These are phyloP conservation scores for Melanotaenia nigrans DNA, from an alignment of 2,797 vertebrate genomes.

Conservation along the genomic window DNA sequence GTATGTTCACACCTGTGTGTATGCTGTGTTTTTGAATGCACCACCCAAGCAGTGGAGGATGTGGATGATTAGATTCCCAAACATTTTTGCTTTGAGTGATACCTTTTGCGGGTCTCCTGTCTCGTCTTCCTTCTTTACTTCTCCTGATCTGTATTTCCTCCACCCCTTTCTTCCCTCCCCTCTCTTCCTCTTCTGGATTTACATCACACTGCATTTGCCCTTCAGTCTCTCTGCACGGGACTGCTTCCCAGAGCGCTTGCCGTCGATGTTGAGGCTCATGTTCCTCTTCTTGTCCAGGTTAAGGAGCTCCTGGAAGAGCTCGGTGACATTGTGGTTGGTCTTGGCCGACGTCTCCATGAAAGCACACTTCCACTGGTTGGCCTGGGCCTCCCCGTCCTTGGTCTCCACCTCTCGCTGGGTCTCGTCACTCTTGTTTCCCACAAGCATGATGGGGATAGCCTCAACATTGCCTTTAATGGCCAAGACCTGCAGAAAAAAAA, in stretches of 20 bases:
- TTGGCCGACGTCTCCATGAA: constrained; percentile 99
- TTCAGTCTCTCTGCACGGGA: constrained; percentile 95
- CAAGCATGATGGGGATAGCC: constrained; percentile 95
- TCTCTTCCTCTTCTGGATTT: constrained; percentile 56
- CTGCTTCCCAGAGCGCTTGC: constrained; percentile 94
- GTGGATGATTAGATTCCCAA: constrained; percentile 54
- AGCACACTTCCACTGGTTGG: constrained; percentile 95
- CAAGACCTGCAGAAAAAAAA: constrained; percentile 78
- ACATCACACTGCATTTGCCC: constrained; percentile 96
- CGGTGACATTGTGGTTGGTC: constrained; percentile 97
- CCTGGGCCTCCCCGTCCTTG: constrained; percentile 91
- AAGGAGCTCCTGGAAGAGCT: constrained; percentile 98
- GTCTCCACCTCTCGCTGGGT: constrained; percentile 94
- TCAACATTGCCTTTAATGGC: constrained; percentile 96
- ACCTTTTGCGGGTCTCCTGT: constrained; percentile 28
- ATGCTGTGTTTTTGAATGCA: constrained; percentile 41
- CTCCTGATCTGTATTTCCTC: constrained; percentile 14
- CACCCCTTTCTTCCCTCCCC: constrained; percentile 11
- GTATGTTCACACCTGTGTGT: constrained; percentile 26
- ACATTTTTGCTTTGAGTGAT: constrained; percentile 41
- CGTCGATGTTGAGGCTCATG: constrained; percentile 95
- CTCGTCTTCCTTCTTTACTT: constrained; percentile 4
- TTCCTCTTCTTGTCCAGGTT: constrained; percentile 95
- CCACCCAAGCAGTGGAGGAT: constrained; percentile 52
- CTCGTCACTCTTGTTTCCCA: constrained; percentile 97